Evolutionary conservation across 2,888 invertebrate genomes (phyloP).

Genomic region (Euphydryas editha): DNA sequence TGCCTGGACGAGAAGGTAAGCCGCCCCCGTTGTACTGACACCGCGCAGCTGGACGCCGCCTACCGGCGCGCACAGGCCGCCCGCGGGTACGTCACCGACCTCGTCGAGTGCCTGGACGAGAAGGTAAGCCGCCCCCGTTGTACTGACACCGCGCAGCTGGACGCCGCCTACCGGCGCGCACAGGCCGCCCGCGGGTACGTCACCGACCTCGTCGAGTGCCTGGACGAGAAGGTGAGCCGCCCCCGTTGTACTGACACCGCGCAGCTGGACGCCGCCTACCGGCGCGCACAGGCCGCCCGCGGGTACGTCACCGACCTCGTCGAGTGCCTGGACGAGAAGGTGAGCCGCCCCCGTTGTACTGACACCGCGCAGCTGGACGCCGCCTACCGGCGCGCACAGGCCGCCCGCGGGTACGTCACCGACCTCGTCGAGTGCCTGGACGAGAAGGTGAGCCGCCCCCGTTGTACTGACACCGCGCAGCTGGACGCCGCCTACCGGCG

Average conservation of each 20-base stretch:
- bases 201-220: constrained; percentile 97
- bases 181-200: constrained; percentile 98
- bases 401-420: constrained; percentile 96
- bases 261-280: constrained; percentile 91
- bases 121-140: constrained; percentile 85
- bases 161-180: constrained; percentile 94
- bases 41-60: constrained; percentile 88
- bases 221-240: constrained; percentile 94
- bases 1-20: constrained; percentile 97
- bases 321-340: constrained; percentile 99
- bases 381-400: constrained; percentile 96
- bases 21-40: constrained; percentile 30
- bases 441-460: constrained; percentile 90
- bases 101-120: constrained; percentile 98
- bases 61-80: constrained; percentile 98
- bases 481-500: constrained; percentile 94
- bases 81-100: constrained; percentile 96
- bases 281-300: constrained; percentile 97
- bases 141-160: constrained; percentile 79
- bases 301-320: constrained; percentile 98
- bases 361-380: constrained; percentile 86
- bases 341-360: constrained; percentile 55
- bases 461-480: constrained; percentile 53
- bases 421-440: constrained; percentile 99
- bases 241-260: constrained; percentile 50